phyloP scores from a whole-genome alignment of 2,113 vertebrate species.

The Anser cygnoides region DNA sequence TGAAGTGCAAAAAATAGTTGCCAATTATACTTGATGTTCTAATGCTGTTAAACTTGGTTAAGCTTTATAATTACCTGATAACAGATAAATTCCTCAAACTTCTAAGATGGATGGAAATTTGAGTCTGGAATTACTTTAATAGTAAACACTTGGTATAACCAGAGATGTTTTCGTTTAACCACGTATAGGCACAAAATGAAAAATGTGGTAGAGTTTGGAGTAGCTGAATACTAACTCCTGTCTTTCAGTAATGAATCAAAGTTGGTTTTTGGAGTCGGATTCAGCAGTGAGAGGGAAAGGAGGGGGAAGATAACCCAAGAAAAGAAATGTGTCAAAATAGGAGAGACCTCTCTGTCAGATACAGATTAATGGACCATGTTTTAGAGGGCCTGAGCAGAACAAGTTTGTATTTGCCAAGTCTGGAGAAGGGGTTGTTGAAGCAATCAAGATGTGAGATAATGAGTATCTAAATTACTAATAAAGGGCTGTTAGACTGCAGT shows the following conservation, averaged over 20 bases:
- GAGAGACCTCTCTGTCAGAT: neutral
- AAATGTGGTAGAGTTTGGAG: neutral
- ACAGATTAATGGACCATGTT: neutral
- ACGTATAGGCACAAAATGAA: neutral
- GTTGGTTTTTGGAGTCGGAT: neutral
- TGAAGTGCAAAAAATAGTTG: constrained; percentile 29
- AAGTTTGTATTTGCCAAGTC: neutral
- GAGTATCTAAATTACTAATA: neutral
- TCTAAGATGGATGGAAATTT: neutral
- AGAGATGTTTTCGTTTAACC: neutral
- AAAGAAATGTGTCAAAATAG: neutral
- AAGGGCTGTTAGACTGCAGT: neutral
- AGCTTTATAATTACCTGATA: constrained; percentile 20
- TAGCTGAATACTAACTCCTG: neutral
- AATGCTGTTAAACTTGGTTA: constrained; percentile 32
- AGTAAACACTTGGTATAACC: neutral
- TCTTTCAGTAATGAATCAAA: neutral
- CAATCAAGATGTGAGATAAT: neutral
- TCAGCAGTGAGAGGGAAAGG: neutral
- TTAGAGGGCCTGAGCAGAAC: neutral
- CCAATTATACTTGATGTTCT: constrained; percentile 26
- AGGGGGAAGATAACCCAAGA: neutral
- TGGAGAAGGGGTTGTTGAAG: accelerated
- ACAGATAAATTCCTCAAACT: constrained; percentile 23
- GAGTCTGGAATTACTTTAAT: neutral